Percentiles rank a stretch among this genome's conserved stretches.
Evolutionary conservation across 2,797 vertebrate species (phyloP).

Genomic region (Smutsia temminckii): DNA sequence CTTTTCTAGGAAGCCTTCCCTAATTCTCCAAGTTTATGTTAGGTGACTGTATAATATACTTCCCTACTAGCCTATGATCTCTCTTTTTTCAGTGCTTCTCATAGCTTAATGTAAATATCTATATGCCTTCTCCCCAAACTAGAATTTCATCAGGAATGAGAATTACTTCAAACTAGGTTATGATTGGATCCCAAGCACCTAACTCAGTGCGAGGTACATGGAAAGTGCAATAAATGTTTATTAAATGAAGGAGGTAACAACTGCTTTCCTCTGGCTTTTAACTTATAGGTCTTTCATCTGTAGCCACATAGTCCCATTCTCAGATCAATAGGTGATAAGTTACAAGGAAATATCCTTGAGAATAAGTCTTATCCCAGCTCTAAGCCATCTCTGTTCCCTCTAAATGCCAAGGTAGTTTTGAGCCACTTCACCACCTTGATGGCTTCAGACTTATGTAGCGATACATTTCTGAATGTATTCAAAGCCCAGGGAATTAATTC

Average conservation of each 20-base stretch:
- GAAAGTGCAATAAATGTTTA: not conserved
- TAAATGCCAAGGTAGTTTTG: not conserved
- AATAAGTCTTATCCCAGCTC: not conserved
- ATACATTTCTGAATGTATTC: not conserved
- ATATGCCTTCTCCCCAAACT: not conserved
- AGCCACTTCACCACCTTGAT: not conserved
- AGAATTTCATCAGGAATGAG: not conserved
- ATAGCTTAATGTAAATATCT: not conserved
- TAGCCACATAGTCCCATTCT: not conserved
- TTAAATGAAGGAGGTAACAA: not conserved
- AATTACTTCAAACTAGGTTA: not conserved
- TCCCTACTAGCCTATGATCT: not conserved
- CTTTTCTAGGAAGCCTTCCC: not conserved
- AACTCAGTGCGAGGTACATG: not conserved
- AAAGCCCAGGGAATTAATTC: not conserved
- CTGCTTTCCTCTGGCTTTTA: not conserved
- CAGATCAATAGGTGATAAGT: not conserved
- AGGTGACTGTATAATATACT: not conserved
- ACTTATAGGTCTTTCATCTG: not conserved
- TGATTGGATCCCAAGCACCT: not conserved
- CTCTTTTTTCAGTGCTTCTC: not conserved
- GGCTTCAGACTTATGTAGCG: not conserved
- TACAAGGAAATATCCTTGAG: not conserved
- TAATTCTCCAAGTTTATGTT: not conserved
- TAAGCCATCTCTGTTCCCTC: not conserved